Evolutionary conservation across 2,113 vertebrate species (phyloP).

Genomic region (Mugil cephalus): DNA sequence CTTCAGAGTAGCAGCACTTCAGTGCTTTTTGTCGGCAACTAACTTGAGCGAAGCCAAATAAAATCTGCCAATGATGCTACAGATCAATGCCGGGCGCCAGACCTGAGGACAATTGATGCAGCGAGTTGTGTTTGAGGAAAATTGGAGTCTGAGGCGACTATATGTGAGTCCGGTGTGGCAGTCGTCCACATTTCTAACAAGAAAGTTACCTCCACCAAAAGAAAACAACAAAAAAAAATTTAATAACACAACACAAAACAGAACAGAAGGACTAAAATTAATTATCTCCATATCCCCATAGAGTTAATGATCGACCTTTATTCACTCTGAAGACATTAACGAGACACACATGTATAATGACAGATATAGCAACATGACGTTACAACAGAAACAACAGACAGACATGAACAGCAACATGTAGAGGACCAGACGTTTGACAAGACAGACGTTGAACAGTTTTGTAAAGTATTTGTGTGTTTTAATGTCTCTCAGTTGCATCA

Average conservation of each 20-base stretch:
- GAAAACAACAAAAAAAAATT: slow-evolving; percentile 62
- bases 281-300: slow-evolving; percentile 20
- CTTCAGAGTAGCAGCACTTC: slow-evolving; percentile 67
- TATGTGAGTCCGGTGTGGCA: slow-evolving; percentile 66
- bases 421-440: slow-evolving; percentile 61
- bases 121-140: slow-evolving; percentile 61
- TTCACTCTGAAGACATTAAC: slow-evolving; percentile 53
- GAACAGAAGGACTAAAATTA: slow-evolving; percentile 47
- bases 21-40: slow-evolving; percentile 50
- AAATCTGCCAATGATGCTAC: slow-evolving; percentile 64
- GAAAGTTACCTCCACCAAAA: slow-evolving; percentile 66
- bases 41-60: slow-evolving; percentile 55
- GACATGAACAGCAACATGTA: slow-evolving; percentile 72
- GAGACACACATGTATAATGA: slow-evolving; percentile 72
- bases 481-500: slow-evolving; percentile 51
- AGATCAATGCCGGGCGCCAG: slow-evolving; percentile 55
- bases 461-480: slow-evolving; percentile 45
- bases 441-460: slow-evolving; percentile 44
- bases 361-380: slow-evolving; percentile 67
- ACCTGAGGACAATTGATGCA: slow-evolving; percentile 71
- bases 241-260: slow-evolving; percentile 58
- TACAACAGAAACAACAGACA: slow-evolving; percentile 61
- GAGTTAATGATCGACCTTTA: slow-evolving; percentile 35
- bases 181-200: slow-evolving; percentile 66
- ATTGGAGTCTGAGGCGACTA: slow-evolving; percentile 64